These are phyloP conservation scores for Adela reaumurella DNA, from an alignment of 2,888 invertebrate species.

Conservation along the genomic window DNA sequence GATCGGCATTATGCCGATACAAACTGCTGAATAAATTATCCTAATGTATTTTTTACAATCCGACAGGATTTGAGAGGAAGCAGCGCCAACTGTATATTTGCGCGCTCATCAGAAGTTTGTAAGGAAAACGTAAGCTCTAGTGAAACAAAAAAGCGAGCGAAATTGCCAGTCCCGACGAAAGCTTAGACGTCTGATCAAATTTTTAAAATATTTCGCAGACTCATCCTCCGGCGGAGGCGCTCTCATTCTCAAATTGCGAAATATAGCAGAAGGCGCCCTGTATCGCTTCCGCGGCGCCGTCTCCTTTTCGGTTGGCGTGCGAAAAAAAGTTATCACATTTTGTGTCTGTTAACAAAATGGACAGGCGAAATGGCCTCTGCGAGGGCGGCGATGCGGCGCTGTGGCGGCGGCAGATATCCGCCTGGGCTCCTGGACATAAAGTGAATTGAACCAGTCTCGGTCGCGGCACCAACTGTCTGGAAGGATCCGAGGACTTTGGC, in stretches of 20 bases:
- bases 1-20: background rate
- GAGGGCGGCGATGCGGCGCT: constrained; percentile 6
- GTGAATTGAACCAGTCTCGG: constrained; percentile 14
- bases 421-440: constrained; percentile 8
- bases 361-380: constrained; percentile 17
- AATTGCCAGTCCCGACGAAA: background rate
- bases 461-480: constrained; percentile 14
- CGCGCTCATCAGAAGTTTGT: too few relatives aligned
- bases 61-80: too few relatives aligned
- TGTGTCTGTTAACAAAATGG: constrained; percentile 23
- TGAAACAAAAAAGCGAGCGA: too few relatives aligned
- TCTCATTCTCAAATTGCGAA: constrained; percentile 28
- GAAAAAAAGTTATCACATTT: constrained; percentile 33
- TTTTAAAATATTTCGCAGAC: background rate
- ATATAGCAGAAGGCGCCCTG: constrained; percentile 33
- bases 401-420: background rate
- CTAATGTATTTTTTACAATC: background rate
- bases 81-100: too few relatives aligned
- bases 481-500: constrained; percentile 7
- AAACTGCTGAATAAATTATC: background rate
- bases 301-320: constrained; percentile 13
- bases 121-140: too few relatives aligned
- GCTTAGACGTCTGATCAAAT: background rate
- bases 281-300: constrained; percentile 31
- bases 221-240: background rate